These are phyloP conservation scores for Heliconius congener DNA, from an alignment of 1,140 invertebrate species.

Conservation along the genomic window DNA sequence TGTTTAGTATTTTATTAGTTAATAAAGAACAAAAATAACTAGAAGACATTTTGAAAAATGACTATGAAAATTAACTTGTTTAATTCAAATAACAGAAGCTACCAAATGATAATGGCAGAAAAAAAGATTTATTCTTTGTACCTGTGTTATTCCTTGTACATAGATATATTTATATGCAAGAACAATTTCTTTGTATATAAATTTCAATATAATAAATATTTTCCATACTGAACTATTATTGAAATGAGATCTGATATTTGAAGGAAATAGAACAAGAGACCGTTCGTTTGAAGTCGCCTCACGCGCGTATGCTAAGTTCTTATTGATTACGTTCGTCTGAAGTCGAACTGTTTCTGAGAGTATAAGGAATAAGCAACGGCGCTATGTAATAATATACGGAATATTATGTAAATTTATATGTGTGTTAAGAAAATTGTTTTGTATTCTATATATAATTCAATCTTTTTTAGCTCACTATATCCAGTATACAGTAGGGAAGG, in stretches of 20 bases:
- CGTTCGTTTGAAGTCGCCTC: slow-evolving; percentile 26
- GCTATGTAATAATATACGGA: background rate
- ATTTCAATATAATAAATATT: background rate
- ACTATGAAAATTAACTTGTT: too few relatives aligned
- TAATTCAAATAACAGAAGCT: too few relatives aligned
- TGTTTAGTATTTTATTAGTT: too few relatives aligned
- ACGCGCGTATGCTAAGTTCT: slow-evolving; percentile 21
- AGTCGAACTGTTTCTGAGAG: slow-evolving; percentile 17
- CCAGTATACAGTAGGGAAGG: too few relatives aligned
- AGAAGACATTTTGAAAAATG: too few relatives aligned
- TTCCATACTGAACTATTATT: slow-evolving; percentile 4
- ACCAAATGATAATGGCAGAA: too few relatives aligned
- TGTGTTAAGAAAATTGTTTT: background rate
- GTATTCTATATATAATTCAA: background rate
- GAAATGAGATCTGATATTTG: slow-evolving; percentile 25
- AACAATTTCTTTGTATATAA: too few relatives aligned
- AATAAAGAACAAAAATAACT: too few relatives aligned
- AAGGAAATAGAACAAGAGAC: slow-evolving; percentile 24
- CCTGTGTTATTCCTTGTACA: too few relatives aligned
- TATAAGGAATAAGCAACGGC: slow-evolving; percentile 5
- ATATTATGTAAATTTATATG: slow-evolving; percentile 5
- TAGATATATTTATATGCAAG: too few relatives aligned
- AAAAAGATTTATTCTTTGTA: too few relatives aligned
- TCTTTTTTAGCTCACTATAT: too few relatives aligned
- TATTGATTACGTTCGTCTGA: slow-evolving; percentile 30